Base-by-base conservation (phyloP, 2,888 invertebrate species). In the Tetheella fluctuosa region DNA sequence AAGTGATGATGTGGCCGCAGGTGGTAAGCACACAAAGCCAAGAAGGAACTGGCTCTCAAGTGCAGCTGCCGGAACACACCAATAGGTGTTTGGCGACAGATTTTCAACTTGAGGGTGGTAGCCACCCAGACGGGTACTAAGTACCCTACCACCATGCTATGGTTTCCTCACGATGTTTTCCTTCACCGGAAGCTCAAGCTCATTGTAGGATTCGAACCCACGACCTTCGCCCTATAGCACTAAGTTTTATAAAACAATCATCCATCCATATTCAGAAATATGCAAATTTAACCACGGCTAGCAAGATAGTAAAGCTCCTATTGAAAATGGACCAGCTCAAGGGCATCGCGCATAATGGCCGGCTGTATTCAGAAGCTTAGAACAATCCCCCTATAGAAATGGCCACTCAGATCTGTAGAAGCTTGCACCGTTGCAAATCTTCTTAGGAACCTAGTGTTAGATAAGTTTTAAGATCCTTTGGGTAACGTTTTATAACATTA, bases 381-480 rank as follows among this genome's bases (percentile, higher is more conserved):
- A 34, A 52, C 48, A 58, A 58, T 58, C 58, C 52, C 37, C 37
- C 30, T 30, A 34, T 64, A 55, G 59, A 61, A 61, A 58, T 64
- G 55, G 59, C 58, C 57, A 48, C 60, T 58, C 58, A 17, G 39
- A 17, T 13, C 53, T 15, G n/a, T 53, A 37, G 52, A 56, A 59
- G 63, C 52, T 57, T 58, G 59, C 56, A 30, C 62, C 63, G 62
- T 61, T 67, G 70, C 70, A 73, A 73, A 73, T 74, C 71, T 72
- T 65, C 74, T 71, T 70, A 55, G 15, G n/a, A 34, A 34, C 20
- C 17, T 48, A 0, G 13, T 39, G 1, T 7, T 6, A 55, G 54
- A 55, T 37, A 23, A 48, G 17, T 34, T 37, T 23, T 20, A 37
- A 17, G 53, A 15, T 37, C 15, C 4, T 37, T 13, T 39, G 4